These are phyloP conservation scores for Yasuhikotakia modesta DNA, from an alignment of 2,797 vertebrate species.

Conservation along the genomic window DNA sequence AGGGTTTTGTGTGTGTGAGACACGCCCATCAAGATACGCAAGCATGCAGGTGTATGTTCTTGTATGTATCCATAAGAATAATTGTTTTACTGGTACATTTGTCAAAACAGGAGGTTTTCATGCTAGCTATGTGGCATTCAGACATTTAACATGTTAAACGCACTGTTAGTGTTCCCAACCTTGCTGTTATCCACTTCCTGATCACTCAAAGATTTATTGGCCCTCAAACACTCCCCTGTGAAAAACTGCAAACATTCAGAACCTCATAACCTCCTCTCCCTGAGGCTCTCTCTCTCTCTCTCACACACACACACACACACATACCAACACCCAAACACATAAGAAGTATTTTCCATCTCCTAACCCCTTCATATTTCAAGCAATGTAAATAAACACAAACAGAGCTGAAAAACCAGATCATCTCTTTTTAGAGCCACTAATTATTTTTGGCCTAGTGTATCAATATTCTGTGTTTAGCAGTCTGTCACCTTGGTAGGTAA, in stretches of 20 bases:
- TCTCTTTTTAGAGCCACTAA: constrained; percentile 66
- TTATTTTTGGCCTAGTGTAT: constrained; percentile 67
- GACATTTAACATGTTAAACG: constrained; percentile 59
- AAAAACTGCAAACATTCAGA: constrained; percentile 72
- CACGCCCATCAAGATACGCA: neutral
- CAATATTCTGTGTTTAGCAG: constrained; percentile 57
- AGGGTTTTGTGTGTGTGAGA: constrained; percentile 54
- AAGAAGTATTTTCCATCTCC: constrained; percentile 19
- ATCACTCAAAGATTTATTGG: constrained; percentile 75
- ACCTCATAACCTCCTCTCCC: constrained; percentile 73
- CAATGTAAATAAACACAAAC: constrained; percentile 72
- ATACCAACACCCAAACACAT: neutral
- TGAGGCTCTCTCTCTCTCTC: constrained; percentile 61
- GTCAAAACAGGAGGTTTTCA: constrained; percentile 73
- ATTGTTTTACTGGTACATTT: constrained; percentile 76
- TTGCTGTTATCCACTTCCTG: constrained; percentile 73
- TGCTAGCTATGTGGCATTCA: constrained; percentile 60
- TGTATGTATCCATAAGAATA: constrained; percentile 55
- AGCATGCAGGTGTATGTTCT: constrained; percentile 30
- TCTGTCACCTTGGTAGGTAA: constrained; percentile 20
- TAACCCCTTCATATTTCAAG: constrained; percentile 46
- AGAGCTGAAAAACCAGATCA: constrained; percentile 62
- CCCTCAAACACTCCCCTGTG: constrained; percentile 64
- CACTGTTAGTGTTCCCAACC: constrained; percentile 71
- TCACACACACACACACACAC: constrained; percentile 59